Percentiles rank a stretch among this genome's conserved stretches.
Evolutionary conservation across 2,888 invertebrate species (phyloP).

Genomic region (Zaprionus bogoriensis): DNA sequence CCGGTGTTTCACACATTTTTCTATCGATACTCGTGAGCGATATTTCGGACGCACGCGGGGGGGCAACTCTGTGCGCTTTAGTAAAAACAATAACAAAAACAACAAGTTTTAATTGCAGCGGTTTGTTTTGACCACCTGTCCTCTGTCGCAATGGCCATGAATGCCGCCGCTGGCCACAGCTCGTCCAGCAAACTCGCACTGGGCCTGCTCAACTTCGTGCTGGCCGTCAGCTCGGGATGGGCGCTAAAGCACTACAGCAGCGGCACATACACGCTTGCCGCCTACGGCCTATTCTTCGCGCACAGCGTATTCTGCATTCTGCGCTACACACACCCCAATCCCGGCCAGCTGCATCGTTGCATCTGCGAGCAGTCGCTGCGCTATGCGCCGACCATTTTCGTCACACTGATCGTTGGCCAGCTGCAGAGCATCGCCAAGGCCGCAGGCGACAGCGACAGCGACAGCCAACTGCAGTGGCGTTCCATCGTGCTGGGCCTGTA

Average conservation of each 20-base stretch:
- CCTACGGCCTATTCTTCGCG: conserved; percentile 60
- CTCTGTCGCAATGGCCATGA: conserved; percentile 19
- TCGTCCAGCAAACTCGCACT: conserved; percentile 60
- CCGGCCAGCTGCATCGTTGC: conserved; percentile 56
- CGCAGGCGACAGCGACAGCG: neutral
- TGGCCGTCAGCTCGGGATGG: conserved; percentile 64
- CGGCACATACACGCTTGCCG: conserved; percentile 47
- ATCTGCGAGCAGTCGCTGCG: conserved; percentile 59
- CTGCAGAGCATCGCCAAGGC: conserved; percentile 36
- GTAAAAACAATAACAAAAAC: conserved; percentile 17
- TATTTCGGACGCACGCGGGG: neutral
- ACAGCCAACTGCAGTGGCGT: conserved; percentile 44
- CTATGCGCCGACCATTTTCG: conserved; percentile 62
- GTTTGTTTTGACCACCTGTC: conserved; percentile 28
- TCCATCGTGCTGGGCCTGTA: conserved; percentile 40
- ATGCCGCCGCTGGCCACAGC: conserved; percentile 16
- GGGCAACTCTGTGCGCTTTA: neutral
- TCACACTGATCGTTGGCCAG: conserved; percentile 60
- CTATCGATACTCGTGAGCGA: neutral
- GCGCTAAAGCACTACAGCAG: conserved; percentile 58
- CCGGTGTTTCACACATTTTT: neutral
- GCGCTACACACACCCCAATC: conserved; percentile 70
- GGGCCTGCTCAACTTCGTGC: conserved; percentile 59
- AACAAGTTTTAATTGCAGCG: conserved; percentile 8
- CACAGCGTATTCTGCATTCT: conserved; percentile 62